A percentile compares a stretch with the other conserved stretches of the same genome.
Evolutionary conservation across 2,888 invertebrate genomes (phyloP).

Genomic region (Catocala nupta): DNA sequence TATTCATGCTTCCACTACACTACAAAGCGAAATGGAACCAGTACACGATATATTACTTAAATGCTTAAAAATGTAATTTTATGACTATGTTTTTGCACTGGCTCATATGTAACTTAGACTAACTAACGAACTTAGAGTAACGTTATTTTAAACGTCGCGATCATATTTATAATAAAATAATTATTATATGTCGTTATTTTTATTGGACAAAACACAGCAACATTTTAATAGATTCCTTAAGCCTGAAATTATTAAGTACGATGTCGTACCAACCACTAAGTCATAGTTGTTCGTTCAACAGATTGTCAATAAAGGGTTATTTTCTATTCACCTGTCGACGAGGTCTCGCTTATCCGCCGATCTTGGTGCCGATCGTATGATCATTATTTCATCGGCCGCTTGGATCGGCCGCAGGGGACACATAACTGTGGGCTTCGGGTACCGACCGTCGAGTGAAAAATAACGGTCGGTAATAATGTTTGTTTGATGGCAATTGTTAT

Average conservation of each 20-base stretch:
- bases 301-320: conserved; percentile 68
- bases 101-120: no score
- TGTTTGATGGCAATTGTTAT: conserved; percentile 61
- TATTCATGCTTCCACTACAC: no score
- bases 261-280: conserved; percentile 25
- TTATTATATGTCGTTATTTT: neutral
- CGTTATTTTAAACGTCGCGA: no score
- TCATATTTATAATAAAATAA: no score
- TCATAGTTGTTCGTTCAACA: conserved; percentile 65
- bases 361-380: conserved; percentile 59
- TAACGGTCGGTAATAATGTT: conserved; percentile 59
- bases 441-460: conserved; percentile 62
- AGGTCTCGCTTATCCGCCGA: conserved; percentile 50
- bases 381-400: conserved; percentile 77
- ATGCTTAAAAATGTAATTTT: no score
- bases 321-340: conserved; percentile 66
- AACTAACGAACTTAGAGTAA: no score
- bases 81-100: no score
- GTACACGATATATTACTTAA: no score
- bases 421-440: conserved; percentile 65
- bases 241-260: conserved; percentile 24
- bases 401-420: conserved; percentile 69
- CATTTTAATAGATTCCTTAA: neutral
- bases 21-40: no score
- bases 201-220: neutral